Base-by-base conservation (phyloP, 2,797 vertebrate genomes). In the Sebastes oblongus region DNA sequence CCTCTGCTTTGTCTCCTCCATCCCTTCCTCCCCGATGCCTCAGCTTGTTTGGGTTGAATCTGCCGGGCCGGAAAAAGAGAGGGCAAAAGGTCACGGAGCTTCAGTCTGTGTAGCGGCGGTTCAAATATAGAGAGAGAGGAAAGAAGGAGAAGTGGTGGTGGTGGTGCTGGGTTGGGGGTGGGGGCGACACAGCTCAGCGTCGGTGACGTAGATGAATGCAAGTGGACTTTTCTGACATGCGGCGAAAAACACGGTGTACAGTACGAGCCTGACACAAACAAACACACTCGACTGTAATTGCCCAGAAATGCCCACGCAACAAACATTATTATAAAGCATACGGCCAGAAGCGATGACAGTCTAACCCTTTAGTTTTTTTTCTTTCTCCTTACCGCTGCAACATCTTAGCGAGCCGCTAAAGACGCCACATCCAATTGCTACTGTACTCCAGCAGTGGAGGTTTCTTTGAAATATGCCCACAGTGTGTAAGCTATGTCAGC, bases 401-500 rank as follows among this genome's bases (percentile, higher is more conserved):
- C 82, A 75, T 90, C 76, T 78, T 68, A 62, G 78, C 29, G 30
- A 74, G 73, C 42, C 3, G 59, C 64, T 75, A 86, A 85, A 91
- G 81, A 84, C 69, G 22, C 73, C 72, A 54, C 77, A 1, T 80
- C 87, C 14, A 91, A 91, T 92, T 7, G 71, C 80, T 42, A 70
- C 86, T 88, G 89, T 83, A 84, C 22, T 75, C 82, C 70, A 7
- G 81, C 82, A 60, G 69, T 11, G 39, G 73, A 82, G 77, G 50
- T 13, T 72, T 72, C 83, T 89, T 86, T 86, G 78, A 88, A 91
- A 85, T 75, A 88, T 70, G 50, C 75, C 75, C 82, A 46, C 72
- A 86, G 81, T 85, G 78, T 91, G 78, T 91, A 86, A 92, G 86
- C 89, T 25, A 66, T 42, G 86, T 88, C 91, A 82, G 82, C 86